Evolutionary conservation across 2,113 vertebrate species (phyloP).

Genomic region (Rousettus leschenaultii): DNA sequence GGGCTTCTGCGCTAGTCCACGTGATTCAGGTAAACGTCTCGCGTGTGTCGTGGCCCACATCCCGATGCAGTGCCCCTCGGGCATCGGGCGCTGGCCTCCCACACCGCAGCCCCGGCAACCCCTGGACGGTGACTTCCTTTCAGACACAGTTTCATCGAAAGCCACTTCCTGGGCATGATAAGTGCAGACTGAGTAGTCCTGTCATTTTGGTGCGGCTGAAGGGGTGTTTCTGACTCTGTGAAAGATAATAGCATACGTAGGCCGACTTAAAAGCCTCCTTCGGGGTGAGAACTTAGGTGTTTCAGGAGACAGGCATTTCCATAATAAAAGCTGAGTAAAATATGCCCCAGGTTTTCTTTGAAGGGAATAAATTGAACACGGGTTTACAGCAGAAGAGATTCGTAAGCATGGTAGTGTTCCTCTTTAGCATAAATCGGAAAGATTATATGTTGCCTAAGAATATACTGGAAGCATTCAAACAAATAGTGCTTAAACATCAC

Average conservation of each 20-base stretch:
- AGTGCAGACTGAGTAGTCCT: not conserved
- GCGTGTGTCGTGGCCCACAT: not conserved
- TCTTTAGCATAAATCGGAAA: not conserved
- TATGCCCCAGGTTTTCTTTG: not conserved
- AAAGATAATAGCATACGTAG: not conserved
- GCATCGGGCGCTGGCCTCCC: not conserved
- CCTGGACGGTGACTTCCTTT: not conserved
- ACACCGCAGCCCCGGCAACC: not conserved
- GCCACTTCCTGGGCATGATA: not conserved
- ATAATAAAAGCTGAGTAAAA: not conserved
- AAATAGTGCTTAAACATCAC: not conserved
- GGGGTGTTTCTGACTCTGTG: not conserved
- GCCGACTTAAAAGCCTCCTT: not conserved
- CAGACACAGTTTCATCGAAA: not conserved
- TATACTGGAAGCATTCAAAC: not conserved
- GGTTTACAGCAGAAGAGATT: not conserved
- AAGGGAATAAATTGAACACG: not conserved
- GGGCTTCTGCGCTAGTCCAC: not conserved
- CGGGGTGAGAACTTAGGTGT: not conserved
- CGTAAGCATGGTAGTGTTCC: not conserved
- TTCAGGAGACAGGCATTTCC: not conserved
- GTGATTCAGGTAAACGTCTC: not conserved
- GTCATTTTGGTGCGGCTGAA: not conserved
- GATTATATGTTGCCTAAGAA: not conserved
- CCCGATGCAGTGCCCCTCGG: not conserved